Evolutionary conservation across 2,113 vertebrate genomes (phyloP).

Genomic region (Tetrao urogallus): DNA sequence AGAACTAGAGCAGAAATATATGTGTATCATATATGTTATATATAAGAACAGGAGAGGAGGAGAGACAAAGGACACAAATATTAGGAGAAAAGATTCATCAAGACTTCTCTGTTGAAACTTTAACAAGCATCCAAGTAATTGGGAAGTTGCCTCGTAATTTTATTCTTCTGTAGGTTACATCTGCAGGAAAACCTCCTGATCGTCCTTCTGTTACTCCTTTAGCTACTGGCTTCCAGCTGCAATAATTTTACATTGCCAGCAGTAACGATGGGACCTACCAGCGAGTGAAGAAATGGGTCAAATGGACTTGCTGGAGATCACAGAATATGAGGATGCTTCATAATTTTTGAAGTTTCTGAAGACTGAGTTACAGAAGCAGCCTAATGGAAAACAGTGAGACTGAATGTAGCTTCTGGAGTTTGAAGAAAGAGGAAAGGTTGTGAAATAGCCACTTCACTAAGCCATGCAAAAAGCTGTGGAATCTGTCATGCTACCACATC

Average conservation of each 20-base stretch:
- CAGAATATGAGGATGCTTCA: not conserved
- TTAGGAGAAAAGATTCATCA: not conserved
- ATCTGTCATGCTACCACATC: not conserved
- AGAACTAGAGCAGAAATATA: conserved; percentile 6
- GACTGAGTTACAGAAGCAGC: not conserved
- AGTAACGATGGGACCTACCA: not conserved
- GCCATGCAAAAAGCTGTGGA: not conserved
- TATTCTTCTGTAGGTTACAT: not conserved
- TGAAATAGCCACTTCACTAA: not conserved
- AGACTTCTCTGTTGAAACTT: not conserved
- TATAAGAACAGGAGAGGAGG: not conserved
- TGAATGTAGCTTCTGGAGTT: not conserved
- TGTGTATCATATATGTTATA: not conserved
- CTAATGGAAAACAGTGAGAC: not conserved
- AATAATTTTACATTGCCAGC: not conserved
- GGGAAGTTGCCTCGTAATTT: not conserved
- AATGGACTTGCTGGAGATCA: not conserved
- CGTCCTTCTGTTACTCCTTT: not conserved
- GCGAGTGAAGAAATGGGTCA: not conserved
- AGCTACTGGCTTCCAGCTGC: not conserved
- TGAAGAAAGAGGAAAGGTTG: not conserved
- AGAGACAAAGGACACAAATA: not conserved
- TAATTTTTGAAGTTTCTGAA: not conserved
- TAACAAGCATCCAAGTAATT: not conserved
- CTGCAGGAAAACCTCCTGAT: not conserved